These are phyloP conservation scores for Trinectes maculatus DNA, from an alignment of 2,113 vertebrate genomes.

Conservation along the genomic window DNA sequence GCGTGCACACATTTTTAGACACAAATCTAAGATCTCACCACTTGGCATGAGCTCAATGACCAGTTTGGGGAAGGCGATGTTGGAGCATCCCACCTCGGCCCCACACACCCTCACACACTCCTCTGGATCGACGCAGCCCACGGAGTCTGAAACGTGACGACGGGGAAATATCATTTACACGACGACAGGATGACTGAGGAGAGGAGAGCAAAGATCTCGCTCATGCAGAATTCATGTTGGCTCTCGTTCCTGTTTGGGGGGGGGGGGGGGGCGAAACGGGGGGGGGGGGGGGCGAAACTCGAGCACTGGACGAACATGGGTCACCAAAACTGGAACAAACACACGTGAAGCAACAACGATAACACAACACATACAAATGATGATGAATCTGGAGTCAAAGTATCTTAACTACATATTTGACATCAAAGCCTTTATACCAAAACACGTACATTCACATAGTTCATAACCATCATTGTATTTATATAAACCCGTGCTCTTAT, in stretches of 20 bases:
- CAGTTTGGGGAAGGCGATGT: constrained; percentile 90
- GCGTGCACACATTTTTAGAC: too few relatives aligned
- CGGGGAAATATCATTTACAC: constrained; percentile 10
- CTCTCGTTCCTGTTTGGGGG: neutral
- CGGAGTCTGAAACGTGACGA: constrained; percentile 79
- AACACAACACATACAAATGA: too few relatives aligned
- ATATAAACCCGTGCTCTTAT: too few relatives aligned
- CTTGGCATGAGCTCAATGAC: constrained; percentile 92
- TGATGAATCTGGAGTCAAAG: too few relatives aligned
- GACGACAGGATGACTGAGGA: neutral
- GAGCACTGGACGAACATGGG: neutral
- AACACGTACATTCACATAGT: too few relatives aligned
- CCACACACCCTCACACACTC: constrained; percentile 88
- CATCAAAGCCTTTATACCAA: too few relatives aligned
- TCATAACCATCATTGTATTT: too few relatives aligned
- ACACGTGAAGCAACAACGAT: too few relatives aligned
- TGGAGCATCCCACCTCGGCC: constrained; percentile 90
- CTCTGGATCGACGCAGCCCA: constrained; percentile 89
- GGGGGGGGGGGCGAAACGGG: too few relatives aligned
- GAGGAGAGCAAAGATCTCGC: constrained; percentile 10
- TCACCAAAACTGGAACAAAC: too few relatives aligned
- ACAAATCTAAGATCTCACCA: constrained; percentile 75
- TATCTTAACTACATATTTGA: too few relatives aligned
- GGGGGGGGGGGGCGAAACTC: neutral
- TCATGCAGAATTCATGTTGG: constrained; percentile 25